These are phyloP conservation scores for Silurus aristotelis DNA, from an alignment of 2,797 vertebrate species.

Conservation along the genomic window DNA sequence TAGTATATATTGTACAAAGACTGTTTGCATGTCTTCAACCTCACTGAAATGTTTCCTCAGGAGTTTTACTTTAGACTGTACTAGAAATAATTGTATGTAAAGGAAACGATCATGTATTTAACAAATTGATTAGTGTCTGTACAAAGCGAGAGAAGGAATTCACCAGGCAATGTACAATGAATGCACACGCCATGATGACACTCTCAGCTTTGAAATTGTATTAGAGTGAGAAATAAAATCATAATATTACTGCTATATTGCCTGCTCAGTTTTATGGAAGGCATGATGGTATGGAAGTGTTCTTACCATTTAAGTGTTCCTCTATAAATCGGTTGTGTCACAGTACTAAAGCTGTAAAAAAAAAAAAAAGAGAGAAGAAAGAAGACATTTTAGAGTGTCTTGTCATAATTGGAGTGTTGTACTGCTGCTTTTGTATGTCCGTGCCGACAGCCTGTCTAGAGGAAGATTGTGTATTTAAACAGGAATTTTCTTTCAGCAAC, in stretches of 20 bases:
- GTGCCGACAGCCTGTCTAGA: constrained; percentile 32
- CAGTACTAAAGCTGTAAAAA: not conserved
- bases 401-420: not conserved
- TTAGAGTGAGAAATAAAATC: not conserved
- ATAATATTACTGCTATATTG: not conserved
- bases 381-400: constrained; percentile 33
- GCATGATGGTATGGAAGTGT: not conserved
- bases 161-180: not conserved
- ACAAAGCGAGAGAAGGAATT: not conserved
- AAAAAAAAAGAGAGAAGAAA: not conserved
- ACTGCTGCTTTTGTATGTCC: constrained; percentile 31
- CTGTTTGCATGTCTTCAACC: not conserved
- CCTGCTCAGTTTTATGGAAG: not conserved
- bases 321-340: constrained; percentile 17
- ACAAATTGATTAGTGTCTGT: too few species aligned
- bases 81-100: not conserved
- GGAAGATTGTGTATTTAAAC: constrained; percentile 54
- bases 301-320: not conserved
- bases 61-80: not conserved
- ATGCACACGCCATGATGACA: not conserved
- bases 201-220: not conserved
- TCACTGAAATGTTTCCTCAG: not conserved
- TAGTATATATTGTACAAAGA: too few species aligned
- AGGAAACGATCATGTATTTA: not conserved
- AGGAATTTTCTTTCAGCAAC: constrained; percentile 59